Percentiles rank a stretch among this genome's conserved stretches.
phyloP scores from a whole-genome alignment of 2,888 invertebrate genomes.

The Nycteola revayana region DNA sequence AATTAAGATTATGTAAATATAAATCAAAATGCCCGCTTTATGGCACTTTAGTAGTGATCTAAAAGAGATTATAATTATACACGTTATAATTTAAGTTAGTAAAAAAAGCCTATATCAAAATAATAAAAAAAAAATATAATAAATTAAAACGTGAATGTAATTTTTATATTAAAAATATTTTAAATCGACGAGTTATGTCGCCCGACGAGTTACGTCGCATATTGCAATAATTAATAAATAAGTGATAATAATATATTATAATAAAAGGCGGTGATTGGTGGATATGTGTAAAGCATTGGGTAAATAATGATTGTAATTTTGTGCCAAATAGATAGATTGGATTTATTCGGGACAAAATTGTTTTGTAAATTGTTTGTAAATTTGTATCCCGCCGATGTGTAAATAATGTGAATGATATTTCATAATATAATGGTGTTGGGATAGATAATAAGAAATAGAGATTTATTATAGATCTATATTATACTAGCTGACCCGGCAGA shows the following conservation, averaged over 20 bases:
- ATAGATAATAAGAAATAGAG: slow-evolving; percentile 24
- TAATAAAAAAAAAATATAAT: slow-evolving; percentile 28
- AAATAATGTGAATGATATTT: slow-evolving; percentile 40
- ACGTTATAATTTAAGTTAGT: slow-evolving; percentile 32
- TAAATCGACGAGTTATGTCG: slow-evolving; percentile 32
- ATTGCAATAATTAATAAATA: slow-evolving; percentile 38
- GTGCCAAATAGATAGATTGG: slow-evolving; percentile 73
- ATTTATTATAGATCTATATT: too few relatives aligned
- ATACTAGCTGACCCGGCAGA: too few relatives aligned
- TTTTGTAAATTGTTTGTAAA: slow-evolving; percentile 41
- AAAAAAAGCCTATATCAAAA: too few relatives aligned
- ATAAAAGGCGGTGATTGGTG: slow-evolving; percentile 35
- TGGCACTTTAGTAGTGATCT: slow-evolving; percentile 39
- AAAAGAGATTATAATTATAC: slow-evolving; percentile 50
- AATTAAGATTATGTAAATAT: slow-evolving; percentile 66
- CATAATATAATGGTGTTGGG: slow-evolving; percentile 61
- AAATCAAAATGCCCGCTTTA: slow-evolving; percentile 26
- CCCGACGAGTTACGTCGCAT: slow-evolving; percentile 47
- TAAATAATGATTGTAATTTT: slow-evolving; percentile 55
- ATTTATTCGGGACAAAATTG: slow-evolving; percentile 78
- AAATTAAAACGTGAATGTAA: slow-evolving; percentile 25
- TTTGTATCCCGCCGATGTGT: slow-evolving; percentile 59
- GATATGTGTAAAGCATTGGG: slow-evolving; percentile 26
- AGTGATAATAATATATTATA: slow-evolving; percentile 25
- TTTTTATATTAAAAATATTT: slow-evolving; percentile 37